Evolutionary conservation across 2,888 invertebrate species (phyloP).

Genomic region (Microplitis manilae): DNA sequence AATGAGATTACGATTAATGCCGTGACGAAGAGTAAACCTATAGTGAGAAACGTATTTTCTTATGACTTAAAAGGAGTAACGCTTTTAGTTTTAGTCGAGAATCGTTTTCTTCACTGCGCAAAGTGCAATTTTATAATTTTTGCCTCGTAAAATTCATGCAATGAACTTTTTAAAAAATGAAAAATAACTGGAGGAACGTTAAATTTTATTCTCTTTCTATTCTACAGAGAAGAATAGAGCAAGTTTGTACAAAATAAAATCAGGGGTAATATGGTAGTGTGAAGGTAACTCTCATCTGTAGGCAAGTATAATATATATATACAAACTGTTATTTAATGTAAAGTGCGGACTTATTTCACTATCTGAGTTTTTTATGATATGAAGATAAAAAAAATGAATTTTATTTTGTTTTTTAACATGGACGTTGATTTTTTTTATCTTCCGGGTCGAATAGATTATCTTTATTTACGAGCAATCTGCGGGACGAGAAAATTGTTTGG

Average conservation of each 20-base stretch:
- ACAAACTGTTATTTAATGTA: too few species aligned
- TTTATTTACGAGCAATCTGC: constrained; percentile 71
- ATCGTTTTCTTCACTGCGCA: constrained; percentile 49
- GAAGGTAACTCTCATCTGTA: too few species aligned
- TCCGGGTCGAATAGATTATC: constrained; percentile 71
- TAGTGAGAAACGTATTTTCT: neutral
- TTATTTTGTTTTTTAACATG: constrained; percentile 38
- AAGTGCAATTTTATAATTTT: constrained; percentile 71
- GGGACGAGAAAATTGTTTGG: constrained; percentile 70
- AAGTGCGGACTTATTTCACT: constrained; percentile 28
- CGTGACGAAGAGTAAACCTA: too few species aligned
- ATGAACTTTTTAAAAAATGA: constrained; percentile 68
- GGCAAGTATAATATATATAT: too few species aligned
- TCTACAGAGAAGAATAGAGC: neutral
- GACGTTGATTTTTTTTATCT: constrained; percentile 67
- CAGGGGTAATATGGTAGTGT: too few species aligned
- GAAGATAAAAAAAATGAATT: constrained; percentile 10
- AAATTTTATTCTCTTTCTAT: constrained; percentile 51
- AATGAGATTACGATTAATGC: too few species aligned
- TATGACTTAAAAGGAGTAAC: neutral
- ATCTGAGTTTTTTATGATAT: constrained; percentile 31
- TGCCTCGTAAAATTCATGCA: constrained; percentile 70
- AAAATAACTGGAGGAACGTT: constrained; percentile 70
- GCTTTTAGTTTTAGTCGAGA: neutral
- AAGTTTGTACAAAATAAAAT: neutral